phyloP scores from a whole-genome alignment of 1,140 invertebrate species.

The Drosophila leontia region DNA sequence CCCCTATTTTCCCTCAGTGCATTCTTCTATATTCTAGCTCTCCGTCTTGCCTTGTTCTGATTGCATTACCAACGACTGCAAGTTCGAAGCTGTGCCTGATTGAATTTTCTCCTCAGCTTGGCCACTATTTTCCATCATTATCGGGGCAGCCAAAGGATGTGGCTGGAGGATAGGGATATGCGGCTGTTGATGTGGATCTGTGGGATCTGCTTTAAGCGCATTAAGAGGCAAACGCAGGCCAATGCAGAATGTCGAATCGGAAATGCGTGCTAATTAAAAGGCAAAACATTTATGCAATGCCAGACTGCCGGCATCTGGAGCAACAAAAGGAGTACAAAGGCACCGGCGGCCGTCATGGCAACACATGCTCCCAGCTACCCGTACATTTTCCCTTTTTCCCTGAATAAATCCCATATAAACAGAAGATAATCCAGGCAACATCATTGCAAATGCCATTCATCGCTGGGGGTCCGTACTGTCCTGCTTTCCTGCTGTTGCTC shows the following conservation, averaged over 20 bases:
- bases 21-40: constrained; percentile 4
- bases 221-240: constrained; percentile 35
- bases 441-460: constrained; percentile 70
- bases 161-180: neutral
- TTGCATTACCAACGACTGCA: constrained; percentile 55
- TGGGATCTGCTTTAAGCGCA: constrained; percentile 61
- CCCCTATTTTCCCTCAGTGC: neutral
- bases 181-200: constrained; percentile 14
- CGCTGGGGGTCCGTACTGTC: constrained; percentile 33
- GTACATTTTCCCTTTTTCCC: constrained; percentile 10
- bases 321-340: constrained; percentile 55
- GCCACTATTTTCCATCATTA: constrained; percentile 43
- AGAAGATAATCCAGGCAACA: constrained; percentile 78
- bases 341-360: constrained; percentile 73
- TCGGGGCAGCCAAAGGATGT: neutral
- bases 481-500: constrained; percentile 29
- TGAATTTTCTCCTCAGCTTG: constrained; percentile 59
- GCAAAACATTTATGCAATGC: constrained; percentile 81
- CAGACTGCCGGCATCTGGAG: constrained; percentile 48
- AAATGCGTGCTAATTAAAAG: constrained; percentile 79
- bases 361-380: constrained; percentile 39
- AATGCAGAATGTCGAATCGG: constrained; percentile 35
- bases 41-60: constrained; percentile 32
- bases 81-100: constrained; percentile 53
- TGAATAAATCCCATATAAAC: constrained; percentile 81